phyloP scores from a whole-genome alignment of 2,888 invertebrate genomes.

The Cheilosia scutellata region DNA sequence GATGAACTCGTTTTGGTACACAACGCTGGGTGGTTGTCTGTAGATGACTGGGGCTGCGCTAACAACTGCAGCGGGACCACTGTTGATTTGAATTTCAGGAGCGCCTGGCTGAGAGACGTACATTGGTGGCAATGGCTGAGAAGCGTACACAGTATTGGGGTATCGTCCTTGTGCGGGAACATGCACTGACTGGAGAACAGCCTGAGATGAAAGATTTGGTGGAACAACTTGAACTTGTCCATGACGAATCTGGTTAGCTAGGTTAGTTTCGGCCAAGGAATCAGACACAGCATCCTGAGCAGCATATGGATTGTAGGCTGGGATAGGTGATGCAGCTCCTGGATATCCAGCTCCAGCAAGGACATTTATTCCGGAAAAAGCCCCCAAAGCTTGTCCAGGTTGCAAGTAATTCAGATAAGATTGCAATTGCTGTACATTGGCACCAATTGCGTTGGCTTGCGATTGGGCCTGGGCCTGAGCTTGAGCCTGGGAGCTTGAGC shows the following conservation, averaged over 20 bases:
- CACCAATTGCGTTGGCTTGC: conserved; percentile 27
- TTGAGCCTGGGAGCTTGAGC: conserved; percentile 53
- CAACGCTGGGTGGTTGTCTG: conserved; percentile 82
- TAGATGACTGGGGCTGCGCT: conserved; percentile 82
- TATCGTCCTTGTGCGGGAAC: conserved; percentile 80
- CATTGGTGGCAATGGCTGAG: conserved; percentile 81
- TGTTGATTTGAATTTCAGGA: conserved; percentile 80
- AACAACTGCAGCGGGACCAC: conserved; percentile 82
- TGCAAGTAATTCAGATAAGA: conserved; percentile 41
- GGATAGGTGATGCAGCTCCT: conserved; percentile 47
- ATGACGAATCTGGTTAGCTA: conserved; percentile 81
- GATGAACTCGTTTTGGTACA: conserved; percentile 83
- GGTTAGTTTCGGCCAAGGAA: conserved; percentile 79
- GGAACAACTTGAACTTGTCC: conserved; percentile 81
- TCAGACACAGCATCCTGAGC: conserved; percentile 80
- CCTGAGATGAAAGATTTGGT: conserved; percentile 81
- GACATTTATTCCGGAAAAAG: conserved; percentile 18
- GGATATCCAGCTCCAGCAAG: conserved; percentile 39
- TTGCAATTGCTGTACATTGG: conserved; percentile 29
- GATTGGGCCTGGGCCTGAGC: conserved; percentile 48
- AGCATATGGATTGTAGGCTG: conserved; percentile 53
- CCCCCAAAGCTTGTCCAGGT: neutral
- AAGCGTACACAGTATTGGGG: conserved; percentile 81
- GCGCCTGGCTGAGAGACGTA: conserved; percentile 82
- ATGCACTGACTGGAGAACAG: conserved; percentile 81